phyloP scores from a whole-genome alignment of 2,888 invertebrate species.

The Elmis aenea region DNA sequence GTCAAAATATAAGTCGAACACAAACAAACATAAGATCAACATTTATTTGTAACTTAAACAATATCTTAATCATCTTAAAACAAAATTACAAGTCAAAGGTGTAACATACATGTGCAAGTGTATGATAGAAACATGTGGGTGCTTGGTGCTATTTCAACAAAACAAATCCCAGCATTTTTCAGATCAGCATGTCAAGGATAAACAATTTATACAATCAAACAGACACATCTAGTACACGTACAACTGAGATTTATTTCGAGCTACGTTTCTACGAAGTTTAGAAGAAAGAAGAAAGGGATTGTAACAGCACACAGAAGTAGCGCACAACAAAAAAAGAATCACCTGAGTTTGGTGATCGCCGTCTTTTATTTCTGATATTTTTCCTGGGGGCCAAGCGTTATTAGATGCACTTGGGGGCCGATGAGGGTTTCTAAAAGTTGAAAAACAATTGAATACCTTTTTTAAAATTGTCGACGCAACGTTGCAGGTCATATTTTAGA shows the following conservation, averaged over 20 bases:
- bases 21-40: no score
- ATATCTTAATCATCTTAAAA: no score
- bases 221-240: slow-evolving; percentile 3
- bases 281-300: not conserved
- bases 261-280: slow-evolving; percentile 22
- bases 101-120: slow-evolving; percentile 35
- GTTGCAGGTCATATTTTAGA: no score
- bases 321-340: slow-evolving; percentile 27
- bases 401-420: slow-evolving; percentile 39
- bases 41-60: no score
- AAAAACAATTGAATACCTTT: slow-evolving; percentile 10
- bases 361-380: slow-evolving; percentile 37
- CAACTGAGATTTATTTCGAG: slow-evolving; percentile 21
- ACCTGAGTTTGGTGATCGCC: slow-evolving; percentile 44
- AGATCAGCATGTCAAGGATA: slow-evolving; percentile 13
- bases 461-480: no score
- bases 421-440: slow-evolving; percentile 33
- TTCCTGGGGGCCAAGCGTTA: slow-evolving; percentile 29
- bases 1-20: no score
- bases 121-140: slow-evolving; percentile 47
- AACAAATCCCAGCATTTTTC: slow-evolving; percentile 23
- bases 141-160: slow-evolving; percentile 38
- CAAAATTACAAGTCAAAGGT: no score
- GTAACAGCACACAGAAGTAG: slow-evolving; percentile 3
- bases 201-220: slow-evolving; percentile 15